Evolutionary conservation across 2,888 invertebrate species (phyloP).

Genomic region (Willowsia nigromaculata): DNA sequence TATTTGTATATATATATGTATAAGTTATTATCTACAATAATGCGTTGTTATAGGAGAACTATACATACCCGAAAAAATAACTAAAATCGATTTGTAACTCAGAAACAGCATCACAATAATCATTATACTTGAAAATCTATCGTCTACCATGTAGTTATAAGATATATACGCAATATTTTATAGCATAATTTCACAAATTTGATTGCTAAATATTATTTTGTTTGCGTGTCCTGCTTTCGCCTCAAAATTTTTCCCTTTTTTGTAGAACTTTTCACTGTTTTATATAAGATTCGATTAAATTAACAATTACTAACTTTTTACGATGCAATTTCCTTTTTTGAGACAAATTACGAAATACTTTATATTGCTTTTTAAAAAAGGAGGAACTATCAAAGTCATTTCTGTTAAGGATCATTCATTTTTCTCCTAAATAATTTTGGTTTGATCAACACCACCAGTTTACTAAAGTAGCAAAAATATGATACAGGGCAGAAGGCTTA

Average conservation of each 20-base stretch:
- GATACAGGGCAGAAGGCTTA: background rate
- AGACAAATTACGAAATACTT: slow-evolving; percentile 39
- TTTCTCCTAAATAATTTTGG: background rate
- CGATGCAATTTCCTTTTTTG: slow-evolving; percentile 3
- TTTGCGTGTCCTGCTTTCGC: background rate
- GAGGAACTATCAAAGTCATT: slow-evolving; percentile 44
- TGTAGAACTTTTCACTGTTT: background rate
- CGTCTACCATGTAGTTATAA: background rate
- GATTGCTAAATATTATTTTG: too few relatives aligned
- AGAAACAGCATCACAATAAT: slow-evolving; percentile 43
- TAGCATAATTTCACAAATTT: background rate
- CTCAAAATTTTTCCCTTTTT: background rate
- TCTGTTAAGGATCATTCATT: slow-evolving; percentile 10
- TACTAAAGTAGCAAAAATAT: slow-evolving; percentile 42
- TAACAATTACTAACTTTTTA: slow-evolving; percentile 4
- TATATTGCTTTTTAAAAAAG: background rate
- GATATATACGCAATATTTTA: background rate
- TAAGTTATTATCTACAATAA: background rate
- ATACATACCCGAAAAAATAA: background rate
- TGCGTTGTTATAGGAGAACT: background rate
- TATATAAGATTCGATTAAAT: background rate
- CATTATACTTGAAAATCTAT: background rate
- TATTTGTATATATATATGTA: background rate
- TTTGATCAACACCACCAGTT: background rate
- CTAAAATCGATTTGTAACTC: slow-evolving; percentile 5